These are phyloP conservation scores for Neostethus bicornis DNA, from an alignment of 2,797 vertebrate genomes.

Conservation along the genomic window DNA sequence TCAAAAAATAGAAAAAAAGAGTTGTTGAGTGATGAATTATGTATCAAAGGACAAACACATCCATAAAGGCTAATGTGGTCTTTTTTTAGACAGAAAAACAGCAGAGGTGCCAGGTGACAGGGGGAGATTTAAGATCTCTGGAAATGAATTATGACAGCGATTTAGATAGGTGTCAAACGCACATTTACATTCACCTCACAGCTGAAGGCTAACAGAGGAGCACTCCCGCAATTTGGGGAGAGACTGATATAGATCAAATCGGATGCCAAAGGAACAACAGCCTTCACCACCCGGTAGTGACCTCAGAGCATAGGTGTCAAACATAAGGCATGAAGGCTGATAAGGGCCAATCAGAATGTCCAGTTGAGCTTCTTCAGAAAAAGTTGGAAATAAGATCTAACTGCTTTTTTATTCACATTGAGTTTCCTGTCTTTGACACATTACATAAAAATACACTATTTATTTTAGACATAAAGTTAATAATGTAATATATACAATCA, in stretches of 20 bases:
- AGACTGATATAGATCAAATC: constrained; percentile 72
- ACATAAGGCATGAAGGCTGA: too few relatives aligned
- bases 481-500: too few relatives aligned
- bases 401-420: too few relatives aligned
- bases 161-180: constrained; percentile 78
- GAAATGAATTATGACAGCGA: constrained; percentile 81
- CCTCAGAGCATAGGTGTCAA: constrained; percentile 50
- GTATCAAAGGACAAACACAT: constrained; percentile 77
- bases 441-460: too few relatives aligned
- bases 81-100: constrained; percentile 75
- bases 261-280: constrained; percentile 60
- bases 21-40: constrained; percentile 73
- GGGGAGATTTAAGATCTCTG: constrained; percentile 77
- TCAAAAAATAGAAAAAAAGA: constrained; percentile 26
- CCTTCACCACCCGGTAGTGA: constrained; percentile 56
- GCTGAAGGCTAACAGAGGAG: constrained; percentile 59
- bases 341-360: too few relatives aligned
- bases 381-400: too few relatives aligned
- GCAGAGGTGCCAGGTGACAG: constrained; percentile 66
- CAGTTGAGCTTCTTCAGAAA: too few relatives aligned
- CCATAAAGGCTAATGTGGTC: constrained; percentile 76
- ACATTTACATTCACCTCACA: constrained; percentile 76
- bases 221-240: constrained; percentile 70
- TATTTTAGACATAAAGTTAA: too few relatives aligned
- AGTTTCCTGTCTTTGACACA: too few relatives aligned